Percentiles rank a stretch among this genome's conserved stretches.
These are phyloP conservation scores for Dicrurus megarhynchus DNA, from an alignment of 2,113 vertebrate species.

Conservation along the genomic window DNA sequence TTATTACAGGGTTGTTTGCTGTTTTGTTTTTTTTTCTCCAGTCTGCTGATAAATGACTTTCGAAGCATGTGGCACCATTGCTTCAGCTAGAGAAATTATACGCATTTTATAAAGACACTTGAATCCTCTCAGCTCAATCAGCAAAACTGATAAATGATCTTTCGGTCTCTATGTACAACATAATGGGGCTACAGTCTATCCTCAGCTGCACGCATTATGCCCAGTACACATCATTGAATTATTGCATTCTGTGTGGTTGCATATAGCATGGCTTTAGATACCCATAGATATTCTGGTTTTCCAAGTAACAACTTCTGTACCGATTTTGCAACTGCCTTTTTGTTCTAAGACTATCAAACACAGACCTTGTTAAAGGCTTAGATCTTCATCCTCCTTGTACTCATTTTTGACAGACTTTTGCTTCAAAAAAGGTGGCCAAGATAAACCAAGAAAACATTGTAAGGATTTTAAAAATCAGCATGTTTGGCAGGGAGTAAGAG, in stretches of 20 bases:
- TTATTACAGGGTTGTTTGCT: not conserved
- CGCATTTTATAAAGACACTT: not conserved
- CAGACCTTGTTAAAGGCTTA: not conserved
- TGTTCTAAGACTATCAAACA: not conserved
- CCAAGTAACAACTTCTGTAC: not conserved
- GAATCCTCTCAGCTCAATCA: conserved; percentile 4
- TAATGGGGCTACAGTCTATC: not conserved
- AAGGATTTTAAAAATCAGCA: not conserved
- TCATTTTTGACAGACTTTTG: not conserved
- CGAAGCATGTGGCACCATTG: not conserved
- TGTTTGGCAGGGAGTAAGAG: not conserved
- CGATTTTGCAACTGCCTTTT: not conserved
- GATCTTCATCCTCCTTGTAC: not conserved
- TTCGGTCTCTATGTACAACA: not conserved
- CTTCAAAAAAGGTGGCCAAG: not conserved
- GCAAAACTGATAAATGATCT: conserved; percentile 1
- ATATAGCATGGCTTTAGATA: not conserved
- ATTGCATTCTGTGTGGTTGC: not conserved
- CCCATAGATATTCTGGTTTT: not conserved
- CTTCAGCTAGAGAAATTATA: conserved; percentile 6
- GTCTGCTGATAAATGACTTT: not conserved
- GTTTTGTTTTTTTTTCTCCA: not conserved
- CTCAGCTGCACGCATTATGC: not conserved
- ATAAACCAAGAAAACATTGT: not conserved
- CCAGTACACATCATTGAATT: not conserved